A percentile compares a stretch with the other conserved stretches of the same genome.
Evolutionary conservation across 2,113 vertebrate genomes (phyloP).

Genomic region (Triplophysa dalaica): DNA sequence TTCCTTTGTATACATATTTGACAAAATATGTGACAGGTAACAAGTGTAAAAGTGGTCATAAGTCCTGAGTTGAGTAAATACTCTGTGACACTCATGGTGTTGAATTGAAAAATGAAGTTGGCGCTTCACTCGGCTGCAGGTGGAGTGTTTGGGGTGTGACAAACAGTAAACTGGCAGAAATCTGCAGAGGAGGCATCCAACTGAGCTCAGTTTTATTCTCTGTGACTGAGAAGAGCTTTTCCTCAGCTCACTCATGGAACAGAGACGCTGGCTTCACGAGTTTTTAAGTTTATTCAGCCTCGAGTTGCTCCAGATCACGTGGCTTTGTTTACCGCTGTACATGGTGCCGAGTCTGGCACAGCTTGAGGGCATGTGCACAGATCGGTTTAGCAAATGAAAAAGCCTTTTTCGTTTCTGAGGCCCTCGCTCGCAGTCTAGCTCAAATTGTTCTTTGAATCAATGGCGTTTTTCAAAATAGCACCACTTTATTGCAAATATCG

Average conservation of each 20-base stretch:
- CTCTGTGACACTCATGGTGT: background rate
- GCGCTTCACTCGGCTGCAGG: background rate
- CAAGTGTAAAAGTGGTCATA: too few relatives aligned
- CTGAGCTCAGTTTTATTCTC: background rate
- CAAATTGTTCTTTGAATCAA: background rate
- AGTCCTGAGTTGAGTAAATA: background rate
- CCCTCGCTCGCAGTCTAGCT: background rate
- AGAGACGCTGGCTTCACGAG: background rate
- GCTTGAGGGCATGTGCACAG: background rate
- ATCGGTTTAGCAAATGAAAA: conserved; percentile 3
- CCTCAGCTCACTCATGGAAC: background rate
- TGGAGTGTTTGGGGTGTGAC: background rate
- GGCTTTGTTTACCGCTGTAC: background rate
- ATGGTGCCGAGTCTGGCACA: background rate
- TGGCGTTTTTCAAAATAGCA: background rate
- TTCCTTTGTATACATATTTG: too few relatives aligned
- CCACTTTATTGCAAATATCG: conserved; percentile 1
- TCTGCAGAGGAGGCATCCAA: background rate
- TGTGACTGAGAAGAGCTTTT: background rate
- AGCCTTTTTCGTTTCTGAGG: background rate
- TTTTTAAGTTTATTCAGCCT: background rate
- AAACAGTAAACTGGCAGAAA: conserved; percentile 1
- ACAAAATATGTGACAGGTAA: too few relatives aligned
- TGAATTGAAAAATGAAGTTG: background rate
- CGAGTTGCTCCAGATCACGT: background rate